Percentiles rank a stretch among this genome's conserved stretches.
These are phyloP conservation scores for Aspidiotus destructor DNA, from an alignment of 2,888 invertebrate species.

Conservation along the genomic window DNA sequence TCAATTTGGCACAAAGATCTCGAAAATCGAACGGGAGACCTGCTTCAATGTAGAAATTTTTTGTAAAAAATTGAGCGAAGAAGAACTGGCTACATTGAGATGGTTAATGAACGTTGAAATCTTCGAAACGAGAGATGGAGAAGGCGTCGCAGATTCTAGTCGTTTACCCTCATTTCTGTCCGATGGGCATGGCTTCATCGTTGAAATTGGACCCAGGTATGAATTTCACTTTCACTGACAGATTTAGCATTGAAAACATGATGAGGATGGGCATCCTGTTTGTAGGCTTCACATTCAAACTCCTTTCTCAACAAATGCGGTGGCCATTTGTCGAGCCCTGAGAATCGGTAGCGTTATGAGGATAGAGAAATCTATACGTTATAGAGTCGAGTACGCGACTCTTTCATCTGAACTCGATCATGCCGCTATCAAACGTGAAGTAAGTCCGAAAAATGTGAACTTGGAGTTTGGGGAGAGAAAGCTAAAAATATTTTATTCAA, in stretches of 20 bases:
- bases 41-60: too few species aligned
- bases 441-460: background rate
- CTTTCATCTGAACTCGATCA: background rate
- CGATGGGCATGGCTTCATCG: too few species aligned
- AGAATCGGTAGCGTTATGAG: constrained; percentile 64
- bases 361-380: constrained; percentile 72
- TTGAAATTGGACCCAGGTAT: too few species aligned
- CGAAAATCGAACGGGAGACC: too few species aligned
- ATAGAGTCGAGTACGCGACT: constrained; percentile 48
- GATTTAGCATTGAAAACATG: background rate
- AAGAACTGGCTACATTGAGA: too few species aligned
- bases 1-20: too few species aligned
- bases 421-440: background rate
- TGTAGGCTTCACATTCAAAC: constrained; percentile 58
- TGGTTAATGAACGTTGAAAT: too few species aligned
- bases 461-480: background rate
- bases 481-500: constrained; percentile 29
- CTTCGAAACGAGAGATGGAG: too few species aligned
- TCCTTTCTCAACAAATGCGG: constrained; percentile 89
- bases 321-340: constrained; percentile 82
- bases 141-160: too few species aligned
- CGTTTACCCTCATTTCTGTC: too few species aligned
- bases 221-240: too few species aligned
- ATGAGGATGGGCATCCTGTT: background rate
- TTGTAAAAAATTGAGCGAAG: too few species aligned